Evolutionary conservation across 2,888 invertebrate genomes (phyloP).

Genomic region (Polymixis flavicincta): DNA sequence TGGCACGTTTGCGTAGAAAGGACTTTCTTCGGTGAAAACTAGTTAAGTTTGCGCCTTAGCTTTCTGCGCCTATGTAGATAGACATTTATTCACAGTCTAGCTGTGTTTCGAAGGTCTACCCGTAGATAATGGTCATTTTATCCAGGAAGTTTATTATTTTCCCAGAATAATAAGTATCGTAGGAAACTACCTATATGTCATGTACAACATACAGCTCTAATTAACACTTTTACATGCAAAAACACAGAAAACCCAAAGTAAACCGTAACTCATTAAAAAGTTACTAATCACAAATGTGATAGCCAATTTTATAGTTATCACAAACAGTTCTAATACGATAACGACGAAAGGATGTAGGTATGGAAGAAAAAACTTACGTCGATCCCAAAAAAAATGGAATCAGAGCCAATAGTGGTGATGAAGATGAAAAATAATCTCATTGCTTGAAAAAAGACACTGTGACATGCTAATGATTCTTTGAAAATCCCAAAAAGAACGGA

Average conservation of each 20-base stretch:
- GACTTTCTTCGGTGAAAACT: slow-evolving; percentile 52
- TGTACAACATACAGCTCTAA: background rate
- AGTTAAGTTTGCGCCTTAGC: slow-evolving; percentile 14
- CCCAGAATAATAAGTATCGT: background rate
- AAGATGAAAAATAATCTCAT: background rate
- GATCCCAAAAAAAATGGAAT: no score
- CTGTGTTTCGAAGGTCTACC: background rate
- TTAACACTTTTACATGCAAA: background rate
- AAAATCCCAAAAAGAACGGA: background rate
- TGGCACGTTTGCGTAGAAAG: slow-evolving; percentile 44
- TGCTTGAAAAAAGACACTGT: background rate
- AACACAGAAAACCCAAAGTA: background rate
- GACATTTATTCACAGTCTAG: slow-evolving; percentile 5
- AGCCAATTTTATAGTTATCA: background rate
- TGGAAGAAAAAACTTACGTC: no score
- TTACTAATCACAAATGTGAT: background rate
- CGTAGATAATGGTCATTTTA: background rate
- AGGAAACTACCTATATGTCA: background rate
- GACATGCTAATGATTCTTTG: background rate
- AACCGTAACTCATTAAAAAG: background rate
- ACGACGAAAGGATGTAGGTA: no score
- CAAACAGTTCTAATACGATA: background rate
- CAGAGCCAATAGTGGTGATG: no score
- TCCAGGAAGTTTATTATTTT: background rate
- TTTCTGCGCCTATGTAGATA: slow-evolving; percentile 17